Evolutionary conservation across 2,113 vertebrate genomes (phyloP).

Genomic region (Syrrhaptes paradoxus): DNA sequence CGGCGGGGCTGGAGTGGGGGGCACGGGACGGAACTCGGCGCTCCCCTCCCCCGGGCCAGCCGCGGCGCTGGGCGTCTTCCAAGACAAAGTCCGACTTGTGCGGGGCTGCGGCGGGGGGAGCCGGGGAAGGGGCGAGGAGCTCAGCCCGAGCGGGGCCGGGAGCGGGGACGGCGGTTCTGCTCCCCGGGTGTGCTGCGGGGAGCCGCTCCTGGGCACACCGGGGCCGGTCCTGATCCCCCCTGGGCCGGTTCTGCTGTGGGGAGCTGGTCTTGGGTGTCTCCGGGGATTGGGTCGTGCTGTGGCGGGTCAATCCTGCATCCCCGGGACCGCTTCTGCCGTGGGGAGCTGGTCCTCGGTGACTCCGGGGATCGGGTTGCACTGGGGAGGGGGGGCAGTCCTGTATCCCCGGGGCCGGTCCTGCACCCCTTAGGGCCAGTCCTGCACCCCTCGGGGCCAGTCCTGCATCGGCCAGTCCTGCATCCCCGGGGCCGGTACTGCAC

Average conservation of each 20-base stretch:
- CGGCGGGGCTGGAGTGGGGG: background rate
- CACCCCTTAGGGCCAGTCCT: background rate
- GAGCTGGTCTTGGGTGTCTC: background rate
- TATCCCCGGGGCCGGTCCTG: background rate
- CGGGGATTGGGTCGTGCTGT: background rate
- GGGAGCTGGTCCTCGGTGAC: background rate
- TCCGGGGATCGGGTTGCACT: background rate
- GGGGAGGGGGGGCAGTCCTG: background rate
- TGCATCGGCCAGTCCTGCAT: too few relatives aligned
- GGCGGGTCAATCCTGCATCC: background rate
- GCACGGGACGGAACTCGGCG: too few relatives aligned
- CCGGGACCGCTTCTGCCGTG: background rate
- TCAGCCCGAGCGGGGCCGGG: background rate
- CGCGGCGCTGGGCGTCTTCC: background rate
- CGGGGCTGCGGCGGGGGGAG: background rate
- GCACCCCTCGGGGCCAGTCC: background rate
- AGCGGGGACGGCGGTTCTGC: background rate
- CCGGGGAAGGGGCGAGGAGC: background rate
- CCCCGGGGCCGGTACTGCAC: background rate
- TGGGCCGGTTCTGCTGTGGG: background rate
- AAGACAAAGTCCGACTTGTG: constrained; percentile 12
- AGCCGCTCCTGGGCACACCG: background rate
- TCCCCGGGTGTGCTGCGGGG: background rate
- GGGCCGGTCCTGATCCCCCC: background rate
- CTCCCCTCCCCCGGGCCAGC: background rate